Percentiles rank a stretch among this genome's conserved stretches.
Evolutionary conservation across 2,888 invertebrate species (phyloP).

Genomic region (Minunthozetes semirufus): DNA sequence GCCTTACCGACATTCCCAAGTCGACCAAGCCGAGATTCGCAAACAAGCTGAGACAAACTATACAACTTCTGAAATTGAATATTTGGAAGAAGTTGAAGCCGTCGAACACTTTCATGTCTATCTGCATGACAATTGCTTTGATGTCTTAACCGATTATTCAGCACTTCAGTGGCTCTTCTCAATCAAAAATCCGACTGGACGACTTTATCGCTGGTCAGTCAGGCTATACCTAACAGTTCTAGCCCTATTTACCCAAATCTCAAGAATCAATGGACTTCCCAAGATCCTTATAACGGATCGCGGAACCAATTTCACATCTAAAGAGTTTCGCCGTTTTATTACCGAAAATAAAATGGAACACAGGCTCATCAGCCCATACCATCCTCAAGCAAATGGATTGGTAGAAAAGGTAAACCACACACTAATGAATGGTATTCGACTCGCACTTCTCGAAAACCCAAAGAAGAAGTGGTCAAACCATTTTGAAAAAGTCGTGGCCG

Average conservation of each 20-base stretch:
- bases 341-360: neutral
- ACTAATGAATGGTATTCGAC: neutral
- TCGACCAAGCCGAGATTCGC: slow-evolving; percentile 14
- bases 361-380: neutral
- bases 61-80: slow-evolving; percentile 12
- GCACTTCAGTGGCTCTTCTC: neutral
- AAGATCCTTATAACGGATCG: slow-evolving; percentile 7
- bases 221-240: neutral
- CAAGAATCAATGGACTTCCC: neutral
- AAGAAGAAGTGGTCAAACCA: neutral
- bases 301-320: neutral
- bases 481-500: neutral
- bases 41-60: slow-evolving; percentile 36
- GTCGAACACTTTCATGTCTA: slow-evolving; percentile 13
- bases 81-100: neutral
- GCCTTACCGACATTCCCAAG: slow-evolving; percentile 28
- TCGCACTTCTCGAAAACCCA: neutral
- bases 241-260: neutral
- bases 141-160: neutral
- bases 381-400: neutral
- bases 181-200: neutral
- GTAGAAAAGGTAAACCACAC: neutral
- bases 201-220: neutral
- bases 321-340: neutral
- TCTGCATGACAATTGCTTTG: neutral